Percentiles rank a stretch among this genome's conserved stretches.
Evolutionary conservation across 2,888 invertebrate genomes (phyloP).

Genomic region (Cosmia trapezina): DNA sequence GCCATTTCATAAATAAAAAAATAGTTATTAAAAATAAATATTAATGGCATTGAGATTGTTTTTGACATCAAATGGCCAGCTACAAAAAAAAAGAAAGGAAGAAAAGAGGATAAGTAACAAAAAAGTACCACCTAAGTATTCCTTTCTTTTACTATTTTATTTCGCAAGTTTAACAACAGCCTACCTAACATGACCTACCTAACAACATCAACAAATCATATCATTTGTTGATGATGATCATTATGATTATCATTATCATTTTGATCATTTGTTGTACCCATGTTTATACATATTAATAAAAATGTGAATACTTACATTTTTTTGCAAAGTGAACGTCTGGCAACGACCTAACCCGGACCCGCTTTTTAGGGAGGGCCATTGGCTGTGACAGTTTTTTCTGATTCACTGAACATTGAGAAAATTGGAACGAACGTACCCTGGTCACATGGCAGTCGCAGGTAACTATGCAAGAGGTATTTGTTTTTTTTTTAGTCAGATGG

Average conservation of each 20-base stretch:
- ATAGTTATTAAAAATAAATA: neutral
- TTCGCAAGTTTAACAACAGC: neutral
- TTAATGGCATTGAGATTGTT: slow-evolving; percentile 2
- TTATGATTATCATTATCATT: too few relatives aligned
- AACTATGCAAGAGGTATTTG: neutral
- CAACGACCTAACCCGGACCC: neutral
- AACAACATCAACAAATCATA: too few relatives aligned
- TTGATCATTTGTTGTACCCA: too few relatives aligned
- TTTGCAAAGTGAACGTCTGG: neutral
- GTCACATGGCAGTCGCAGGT: neutral
- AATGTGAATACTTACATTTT: neutral
- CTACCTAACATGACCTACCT: neutral
- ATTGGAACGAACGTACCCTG: neutral
- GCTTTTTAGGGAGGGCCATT: neutral
- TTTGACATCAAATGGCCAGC: slow-evolving; percentile 13
- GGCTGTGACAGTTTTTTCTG: slow-evolving; percentile 5
- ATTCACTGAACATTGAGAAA: slow-evolving; percentile 2
- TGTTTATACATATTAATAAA: too few relatives aligned
- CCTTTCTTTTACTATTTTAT: neutral
- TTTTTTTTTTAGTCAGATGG: neutral
- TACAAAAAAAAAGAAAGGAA: neutral
- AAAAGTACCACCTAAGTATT: too few relatives aligned
- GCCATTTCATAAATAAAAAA: neutral
- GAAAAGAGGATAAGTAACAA: too few relatives aligned
- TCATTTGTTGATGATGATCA: too few relatives aligned